These are phyloP conservation scores for Hypselothyrea guttata DNA, from an alignment of 2,888 invertebrate genomes.

Conservation along the genomic window DNA sequence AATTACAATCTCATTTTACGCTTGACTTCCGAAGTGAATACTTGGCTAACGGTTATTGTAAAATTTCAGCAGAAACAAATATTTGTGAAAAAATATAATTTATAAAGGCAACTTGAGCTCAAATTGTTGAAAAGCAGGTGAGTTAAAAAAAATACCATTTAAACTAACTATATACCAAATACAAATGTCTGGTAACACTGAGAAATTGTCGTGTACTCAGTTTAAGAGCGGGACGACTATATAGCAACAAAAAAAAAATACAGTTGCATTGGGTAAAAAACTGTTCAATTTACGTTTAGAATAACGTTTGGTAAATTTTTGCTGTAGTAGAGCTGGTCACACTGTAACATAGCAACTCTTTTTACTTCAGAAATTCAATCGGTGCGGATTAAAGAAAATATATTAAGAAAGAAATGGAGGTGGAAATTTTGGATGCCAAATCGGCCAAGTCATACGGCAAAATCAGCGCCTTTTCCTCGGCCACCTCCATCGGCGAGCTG, in stretches of 20 bases:
- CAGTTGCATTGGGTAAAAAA: conserved; percentile 23
- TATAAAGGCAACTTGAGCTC: conserved; percentile 1
- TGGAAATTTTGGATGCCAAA: too few species aligned
- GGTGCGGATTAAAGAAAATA: too few species aligned
- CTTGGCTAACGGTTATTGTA: conserved; percentile 21
- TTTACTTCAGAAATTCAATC: too few species aligned
- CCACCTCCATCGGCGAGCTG: too few species aligned
- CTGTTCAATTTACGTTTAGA: too few species aligned
- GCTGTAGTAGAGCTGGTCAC: too few species aligned
- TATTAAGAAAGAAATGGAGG: too few species aligned
- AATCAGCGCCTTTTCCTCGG: too few species aligned
- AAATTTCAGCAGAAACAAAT: conserved; percentile 15
- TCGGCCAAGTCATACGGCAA: too few species aligned
- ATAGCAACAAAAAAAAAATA: not conserved
- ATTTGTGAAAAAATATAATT: conserved; percentile 3
- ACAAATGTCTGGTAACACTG: conserved; percentile 24
- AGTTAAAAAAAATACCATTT: conserved; percentile 8
- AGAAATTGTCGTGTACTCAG: too few species aligned
- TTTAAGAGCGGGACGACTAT: conserved; percentile 10
- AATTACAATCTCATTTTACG: conserved; percentile 33
- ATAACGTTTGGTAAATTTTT: not conserved
- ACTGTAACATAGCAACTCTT: too few species aligned
- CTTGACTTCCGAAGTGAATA: conserved; percentile 35
- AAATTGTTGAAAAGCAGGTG: conserved; percentile 21
- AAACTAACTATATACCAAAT: too few species aligned